Base-by-base conservation (phyloP, 2,113 vertebrate species). In the Empidonax alnorum region DNA sequence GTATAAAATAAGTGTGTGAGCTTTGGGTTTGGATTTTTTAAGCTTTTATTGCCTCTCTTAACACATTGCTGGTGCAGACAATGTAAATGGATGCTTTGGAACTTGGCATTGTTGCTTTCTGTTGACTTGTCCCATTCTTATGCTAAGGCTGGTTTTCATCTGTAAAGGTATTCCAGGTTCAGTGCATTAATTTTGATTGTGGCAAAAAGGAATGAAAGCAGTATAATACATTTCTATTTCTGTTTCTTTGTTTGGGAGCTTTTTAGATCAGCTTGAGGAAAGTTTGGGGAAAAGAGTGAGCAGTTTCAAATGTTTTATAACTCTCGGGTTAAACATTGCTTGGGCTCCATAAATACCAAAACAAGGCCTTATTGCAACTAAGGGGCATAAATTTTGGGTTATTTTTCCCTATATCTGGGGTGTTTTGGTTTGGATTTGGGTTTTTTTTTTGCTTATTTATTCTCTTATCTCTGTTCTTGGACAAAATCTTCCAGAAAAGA, bases 131-230 rank as follows among this genome's bases (percentile, higher is more conserved):
- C 87, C 49, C 55, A 22, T 18, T 37, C 31, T 80, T 69, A 83
- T 82, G 82, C n/a, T 84, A 49, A 93, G 95, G 80, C n/a, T 67
- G 37, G 5, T 90, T 94, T 66, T 78, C 23, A 42, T 53, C 37
- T 87, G 24, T 30, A 20, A 69, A 92, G 55, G 30, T 33, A 6
- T 31, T 21, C 17, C 42, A 63, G 76, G 55, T 83, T 81, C 21
- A 41, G 53, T 74, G 83, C 31, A 17, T 62, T 90, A 55, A 89
- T 47, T 92, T n/a, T 39, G 65, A 50, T 21, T 35, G 28, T 37
- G 21, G 6, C 30, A 53, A 62, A 75, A 46, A 53, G 9, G 10
- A 41, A 9, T n/a, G 8, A 24, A 20, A 50, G 0, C 5, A 27
- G 8, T 33, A 8, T 5, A 39, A 52, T 16, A 35, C 73, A 37